phyloP scores from a whole-genome alignment of 1,140 invertebrate genomes.

The Brachionus asplanchnoidis region DNA sequence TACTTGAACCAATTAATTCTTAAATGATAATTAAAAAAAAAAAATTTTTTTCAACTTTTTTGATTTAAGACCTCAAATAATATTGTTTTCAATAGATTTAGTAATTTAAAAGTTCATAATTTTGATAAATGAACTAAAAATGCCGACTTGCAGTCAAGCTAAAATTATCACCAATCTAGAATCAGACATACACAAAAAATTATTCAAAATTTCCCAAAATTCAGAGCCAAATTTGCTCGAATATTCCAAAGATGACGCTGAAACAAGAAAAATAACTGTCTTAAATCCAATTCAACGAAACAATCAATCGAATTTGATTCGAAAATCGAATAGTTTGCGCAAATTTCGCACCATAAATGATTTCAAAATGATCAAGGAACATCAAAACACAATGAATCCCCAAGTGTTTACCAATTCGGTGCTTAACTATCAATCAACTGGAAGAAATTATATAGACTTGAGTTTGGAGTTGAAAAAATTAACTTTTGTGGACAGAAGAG shows the following conservation, averaged over 20 bases:
- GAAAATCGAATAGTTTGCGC: not conserved
- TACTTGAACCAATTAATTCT: not conserved
- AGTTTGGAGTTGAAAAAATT: not conserved
- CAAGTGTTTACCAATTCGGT: not conserved
- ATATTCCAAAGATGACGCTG: not conserved
- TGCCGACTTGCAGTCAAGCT: slow-evolving; percentile 41
- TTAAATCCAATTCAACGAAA: not conserved
- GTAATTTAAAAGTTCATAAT: not conserved
- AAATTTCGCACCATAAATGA: slow-evolving; percentile 24
- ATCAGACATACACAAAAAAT: slow-evolving; percentile 11
- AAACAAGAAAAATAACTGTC: not conserved
- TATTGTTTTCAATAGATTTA: not conserved
- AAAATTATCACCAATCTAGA: slow-evolving; percentile 40
- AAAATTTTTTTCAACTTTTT: not conserved
- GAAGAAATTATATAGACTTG: not conserved
- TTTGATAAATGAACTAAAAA: slow-evolving; percentile 11
- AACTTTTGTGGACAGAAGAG: not conserved
- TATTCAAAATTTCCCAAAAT: not conserved
- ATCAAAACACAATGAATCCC: not conserved
- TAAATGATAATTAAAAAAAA: not conserved
- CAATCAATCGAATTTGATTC: not conserved
- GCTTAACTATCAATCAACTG: not conserved
- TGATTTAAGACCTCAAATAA: too few species aligned
- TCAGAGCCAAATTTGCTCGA: not conserved
- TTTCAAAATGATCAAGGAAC: slow-evolving; percentile 25